Base-by-base conservation (phyloP, 2,113 vertebrate genomes). In the Lepisosteus osseus region DNA sequence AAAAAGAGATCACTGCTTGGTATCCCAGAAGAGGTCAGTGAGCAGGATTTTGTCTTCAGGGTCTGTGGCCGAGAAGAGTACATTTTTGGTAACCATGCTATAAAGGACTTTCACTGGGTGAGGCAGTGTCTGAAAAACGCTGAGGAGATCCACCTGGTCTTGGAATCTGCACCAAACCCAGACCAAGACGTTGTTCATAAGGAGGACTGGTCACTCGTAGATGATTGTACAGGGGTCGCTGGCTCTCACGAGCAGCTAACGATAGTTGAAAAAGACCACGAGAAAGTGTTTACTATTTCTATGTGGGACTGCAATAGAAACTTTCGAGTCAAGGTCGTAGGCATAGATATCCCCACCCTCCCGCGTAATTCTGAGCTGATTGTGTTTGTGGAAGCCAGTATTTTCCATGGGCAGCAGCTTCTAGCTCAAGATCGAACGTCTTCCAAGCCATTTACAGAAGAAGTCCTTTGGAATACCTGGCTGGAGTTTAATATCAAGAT, bases 281-380 rank as follows among this genome's bases (percentile, higher is more conserved):
- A 99, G 56, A 94, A 93, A 4, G 94, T 99, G 45, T 98, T 98
- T 79, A 99, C 96, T n/a, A 92, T 99, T 83, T 99, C 97, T 3
- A 87, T 99, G 81, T 99, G 97, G 97, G 97, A 99, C 83, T 99
- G 97, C 65, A 95, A 96, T 78, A 90, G 95, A 70, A 98, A 94
- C 79, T 97, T 99, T 78, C 91, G 97, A 57, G 93, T 99, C 69
- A 99, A 98, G 85, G 91, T 99, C 74, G 83, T 97, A 78, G 97
- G 96, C 5, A 95, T 98, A 0, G 97, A 99, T 80, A 97, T 99
- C 65, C 97, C 97, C 0, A 79, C 92, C 11, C 86, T 98, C 61
- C 96, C 96, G 3, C 94, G 95, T 72, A 94, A 95, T 75, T 86
- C 94, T 0, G 97, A 99, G 64, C 91, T 96, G 14, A 94, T 93